phyloP scores from a whole-genome alignment of 2,113 vertebrate species.

The Sisor rabdophorus region DNA sequence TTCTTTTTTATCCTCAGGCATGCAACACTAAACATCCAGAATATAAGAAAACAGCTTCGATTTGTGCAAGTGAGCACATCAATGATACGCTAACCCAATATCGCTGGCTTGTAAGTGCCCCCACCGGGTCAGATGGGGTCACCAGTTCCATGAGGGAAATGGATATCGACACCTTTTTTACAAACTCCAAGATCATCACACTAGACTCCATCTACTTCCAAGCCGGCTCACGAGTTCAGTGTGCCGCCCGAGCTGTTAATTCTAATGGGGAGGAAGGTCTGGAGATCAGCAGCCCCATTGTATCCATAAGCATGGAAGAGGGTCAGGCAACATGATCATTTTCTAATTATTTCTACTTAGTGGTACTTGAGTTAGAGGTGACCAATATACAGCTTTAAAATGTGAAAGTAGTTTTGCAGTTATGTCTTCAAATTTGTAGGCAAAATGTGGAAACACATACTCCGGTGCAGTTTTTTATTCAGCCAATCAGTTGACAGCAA shows the following conservation, averaged over 20 bases:
- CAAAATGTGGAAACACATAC: neutral
- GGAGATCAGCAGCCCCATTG: conserved; percentile 81
- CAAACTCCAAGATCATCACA: conserved; percentile 88
- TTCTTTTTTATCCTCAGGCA: conserved; percentile 67
- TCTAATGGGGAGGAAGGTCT: conserved; percentile 80
- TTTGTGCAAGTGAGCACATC: conserved; percentile 88
- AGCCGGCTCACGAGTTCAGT: conserved; percentile 86
- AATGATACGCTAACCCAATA: conserved; percentile 86
- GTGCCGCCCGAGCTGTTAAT: conserved; percentile 85
- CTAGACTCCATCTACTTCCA: conserved; percentile 95
- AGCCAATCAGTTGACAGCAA: too few relatives aligned
- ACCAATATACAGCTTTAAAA: too few relatives aligned
- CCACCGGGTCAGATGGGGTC: conserved; percentile 80
- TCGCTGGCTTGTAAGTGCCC: conserved; percentile 88
- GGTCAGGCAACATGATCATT: conserved; percentile 67
- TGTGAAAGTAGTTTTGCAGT: neutral
- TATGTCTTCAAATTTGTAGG: neutral
- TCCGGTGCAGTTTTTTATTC: too few relatives aligned
- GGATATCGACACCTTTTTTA: conserved; percentile 94
- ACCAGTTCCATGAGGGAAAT: conserved; percentile 89
- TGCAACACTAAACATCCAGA: conserved; percentile 88
- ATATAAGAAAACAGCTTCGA: conserved; percentile 85
- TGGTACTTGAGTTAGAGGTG: neutral
- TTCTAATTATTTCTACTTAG: neutral
- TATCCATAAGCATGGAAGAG: conserved; percentile 78